Percentiles rank a stretch among this genome's conserved stretches.
phyloP scores from a whole-genome alignment of 2,113 vertebrate species.

The Phoenicopterus ruber region DNA sequence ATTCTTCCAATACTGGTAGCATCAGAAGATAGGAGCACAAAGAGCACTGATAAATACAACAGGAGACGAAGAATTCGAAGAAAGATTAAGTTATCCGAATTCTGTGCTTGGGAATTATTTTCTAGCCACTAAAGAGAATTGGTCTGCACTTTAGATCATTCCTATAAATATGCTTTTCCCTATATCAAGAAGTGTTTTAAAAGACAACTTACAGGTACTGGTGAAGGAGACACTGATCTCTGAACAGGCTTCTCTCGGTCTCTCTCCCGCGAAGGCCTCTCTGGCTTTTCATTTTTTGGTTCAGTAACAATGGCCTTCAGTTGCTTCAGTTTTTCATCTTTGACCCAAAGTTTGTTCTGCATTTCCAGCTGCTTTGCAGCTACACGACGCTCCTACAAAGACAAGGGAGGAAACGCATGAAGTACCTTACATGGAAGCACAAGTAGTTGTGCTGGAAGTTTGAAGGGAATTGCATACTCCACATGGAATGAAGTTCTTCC shows the following conservation, averaged over 20 bases:
- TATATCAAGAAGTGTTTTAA: rapidly evolving
- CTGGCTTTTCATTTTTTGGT: constrained; percentile 76
- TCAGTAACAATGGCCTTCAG: constrained; percentile 96
- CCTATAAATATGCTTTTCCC: rapidly evolving
- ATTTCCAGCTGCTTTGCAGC: constrained; percentile 95
- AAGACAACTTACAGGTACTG: constrained; percentile 77
- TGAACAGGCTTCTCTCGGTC: constrained; percentile 74
- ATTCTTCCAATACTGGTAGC: neutral
- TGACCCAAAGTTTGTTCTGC: constrained; percentile 99
- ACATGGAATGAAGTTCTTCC: neutral
- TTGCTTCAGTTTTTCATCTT: constrained; percentile 97
- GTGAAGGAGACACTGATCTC: constrained; percentile 83
- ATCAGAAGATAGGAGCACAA: neutral
- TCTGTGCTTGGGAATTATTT: neutral
- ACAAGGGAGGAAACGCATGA: neutral
- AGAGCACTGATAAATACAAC: neutral
- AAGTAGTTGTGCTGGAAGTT: neutral
- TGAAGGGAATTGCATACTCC: neutral
- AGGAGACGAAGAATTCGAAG: neutral
- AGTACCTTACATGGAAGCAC: neutral
- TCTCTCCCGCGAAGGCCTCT: constrained; percentile 81
- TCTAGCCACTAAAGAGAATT: neutral
- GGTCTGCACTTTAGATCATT: neutral
- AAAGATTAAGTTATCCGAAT: neutral
- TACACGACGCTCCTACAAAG: constrained; percentile 84